Conservation (phyloP, 1,140 invertebrate species). For the Bombyx mandarina region DNA sequence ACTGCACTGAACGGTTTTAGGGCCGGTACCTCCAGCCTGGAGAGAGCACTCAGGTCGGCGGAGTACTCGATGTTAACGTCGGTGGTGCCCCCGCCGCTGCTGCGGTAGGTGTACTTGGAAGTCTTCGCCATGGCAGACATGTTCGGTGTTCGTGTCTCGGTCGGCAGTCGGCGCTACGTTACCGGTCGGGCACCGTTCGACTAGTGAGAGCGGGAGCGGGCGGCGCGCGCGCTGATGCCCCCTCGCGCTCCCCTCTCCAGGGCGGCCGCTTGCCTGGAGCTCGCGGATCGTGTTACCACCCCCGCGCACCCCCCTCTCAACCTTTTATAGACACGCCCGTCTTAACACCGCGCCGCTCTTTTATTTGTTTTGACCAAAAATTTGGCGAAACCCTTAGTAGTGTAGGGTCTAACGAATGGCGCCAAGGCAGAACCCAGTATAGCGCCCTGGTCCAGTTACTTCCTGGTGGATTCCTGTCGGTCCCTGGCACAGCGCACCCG, state of each 20-base stretch:
- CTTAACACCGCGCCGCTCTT: slow-evolving; percentile 47
- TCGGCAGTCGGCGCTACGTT: slow-evolving; percentile 69
- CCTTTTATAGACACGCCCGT: slow-evolving; percentile 69
- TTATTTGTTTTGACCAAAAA: slow-evolving; percentile 67
- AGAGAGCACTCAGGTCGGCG: slow-evolving; percentile 91
- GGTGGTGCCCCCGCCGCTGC: slow-evolving; percentile 82
- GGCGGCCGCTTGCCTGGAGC: slow-evolving; percentile 59
- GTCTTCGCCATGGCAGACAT: slow-evolving; percentile 85
- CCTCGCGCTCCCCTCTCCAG: slow-evolving; percentile 38
- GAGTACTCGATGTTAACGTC: slow-evolving; percentile 95
- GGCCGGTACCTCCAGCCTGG: slow-evolving; percentile 90
- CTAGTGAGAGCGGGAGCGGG: slow-evolving; percentile 63
- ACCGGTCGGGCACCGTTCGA: slow-evolving; percentile 69
- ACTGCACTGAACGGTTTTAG: slow-evolving; percentile 44
- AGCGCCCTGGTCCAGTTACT: slow-evolving; percentile 16
- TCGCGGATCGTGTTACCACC: slow-evolving; percentile 68
- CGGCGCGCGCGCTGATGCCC: slow-evolving; percentile 37
- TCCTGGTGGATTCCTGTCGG: slow-evolving; percentile 32
- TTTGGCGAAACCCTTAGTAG: slow-evolving; percentile 44
- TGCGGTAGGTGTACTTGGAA: slow-evolving; percentile 92
- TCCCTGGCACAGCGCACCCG: slow-evolving; percentile 33
- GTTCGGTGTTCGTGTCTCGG: slow-evolving; percentile 70
- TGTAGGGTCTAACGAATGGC: slow-evolving; percentile 9
- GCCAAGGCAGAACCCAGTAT: slow-evolving; percentile 9
- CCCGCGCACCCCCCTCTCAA: slow-evolving; percentile 64